A percentile compares a stretch with the other conserved stretches of the same genome.
These are phyloP conservation scores for Chauna torquata DNA, from an alignment of 2,113 vertebrate genomes.

Conservation along the genomic window DNA sequence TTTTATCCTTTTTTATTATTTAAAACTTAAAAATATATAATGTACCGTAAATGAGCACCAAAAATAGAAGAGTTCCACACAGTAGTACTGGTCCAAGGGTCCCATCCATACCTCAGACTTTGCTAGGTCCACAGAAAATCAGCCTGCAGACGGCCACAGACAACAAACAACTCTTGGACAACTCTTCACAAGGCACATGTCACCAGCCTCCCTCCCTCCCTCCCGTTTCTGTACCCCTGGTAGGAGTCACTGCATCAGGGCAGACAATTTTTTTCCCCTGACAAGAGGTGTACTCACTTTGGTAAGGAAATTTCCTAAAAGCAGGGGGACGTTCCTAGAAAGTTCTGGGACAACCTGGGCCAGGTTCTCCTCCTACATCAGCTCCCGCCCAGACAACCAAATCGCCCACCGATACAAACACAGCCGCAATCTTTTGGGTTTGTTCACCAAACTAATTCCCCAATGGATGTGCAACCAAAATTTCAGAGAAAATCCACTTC, in stretches of 20 bases:
- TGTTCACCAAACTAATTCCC: background rate
- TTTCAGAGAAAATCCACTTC: background rate
- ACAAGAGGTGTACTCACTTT: background rate
- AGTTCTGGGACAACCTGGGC: background rate
- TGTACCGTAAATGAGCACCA: background rate
- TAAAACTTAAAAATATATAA: background rate
- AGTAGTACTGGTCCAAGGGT: background rate
- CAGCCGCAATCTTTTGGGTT: background rate
- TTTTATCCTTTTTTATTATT: background rate
- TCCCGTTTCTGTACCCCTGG: background rate
- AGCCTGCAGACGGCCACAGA: background rate
- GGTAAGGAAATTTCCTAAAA: background rate
- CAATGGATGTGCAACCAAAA: background rate
- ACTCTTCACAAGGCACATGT: background rate
- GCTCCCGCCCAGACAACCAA: background rate
- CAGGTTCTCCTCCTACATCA: background rate
- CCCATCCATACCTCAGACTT: background rate
- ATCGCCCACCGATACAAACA: accelerated
- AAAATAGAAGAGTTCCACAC: background rate
- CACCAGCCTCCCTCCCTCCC: background rate
- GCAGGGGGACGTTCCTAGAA: background rate
- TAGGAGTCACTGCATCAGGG: background rate
- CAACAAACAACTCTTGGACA: background rate
- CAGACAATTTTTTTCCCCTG: background rate
- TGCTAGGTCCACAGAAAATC: background rate